Evolutionary conservation across 2,113 vertebrate genomes (phyloP).

Genomic region (Papio anubis): DNA sequence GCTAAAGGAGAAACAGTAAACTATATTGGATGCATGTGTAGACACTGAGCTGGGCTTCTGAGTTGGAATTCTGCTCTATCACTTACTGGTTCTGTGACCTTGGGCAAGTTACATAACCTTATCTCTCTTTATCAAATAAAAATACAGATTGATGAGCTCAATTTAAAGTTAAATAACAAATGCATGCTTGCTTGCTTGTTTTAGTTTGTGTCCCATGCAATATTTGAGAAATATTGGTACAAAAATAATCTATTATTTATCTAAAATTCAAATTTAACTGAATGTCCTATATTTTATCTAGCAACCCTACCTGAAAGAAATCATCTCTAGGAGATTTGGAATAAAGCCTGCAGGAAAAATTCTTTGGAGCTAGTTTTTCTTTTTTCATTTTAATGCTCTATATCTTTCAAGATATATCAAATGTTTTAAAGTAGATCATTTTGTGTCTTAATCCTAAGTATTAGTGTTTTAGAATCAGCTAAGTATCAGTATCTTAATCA

Average conservation of each 20-base stretch:
- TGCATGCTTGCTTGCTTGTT: not conserved
- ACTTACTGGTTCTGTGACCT: not conserved
- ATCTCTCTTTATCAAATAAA: not conserved
- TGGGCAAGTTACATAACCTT: not conserved
- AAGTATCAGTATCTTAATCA: not conserved
- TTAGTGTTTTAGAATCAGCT: too few species aligned
- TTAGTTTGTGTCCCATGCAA: not conserved
- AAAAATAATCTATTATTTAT: not conserved
- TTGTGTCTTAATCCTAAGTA: not conserved
- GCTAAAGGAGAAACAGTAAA: not conserved
- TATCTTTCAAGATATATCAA: not conserved
- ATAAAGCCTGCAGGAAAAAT: not conserved
- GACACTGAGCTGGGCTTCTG: not conserved
- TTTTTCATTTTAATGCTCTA: not conserved
- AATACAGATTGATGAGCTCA: not conserved
- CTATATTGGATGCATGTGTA: fast-evolving
- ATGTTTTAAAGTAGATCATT: not conserved
- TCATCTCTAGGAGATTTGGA: not conserved
- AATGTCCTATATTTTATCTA: not conserved
- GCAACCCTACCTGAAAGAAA: not conserved
- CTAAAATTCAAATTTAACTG: not conserved
- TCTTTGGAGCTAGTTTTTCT: not conserved
- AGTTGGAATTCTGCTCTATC: not conserved
- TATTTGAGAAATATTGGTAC: not conserved
- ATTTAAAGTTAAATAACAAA: not conserved